phyloP scores from a whole-genome alignment of 2,113 vertebrate species.

The Vimba vimba region DNA sequence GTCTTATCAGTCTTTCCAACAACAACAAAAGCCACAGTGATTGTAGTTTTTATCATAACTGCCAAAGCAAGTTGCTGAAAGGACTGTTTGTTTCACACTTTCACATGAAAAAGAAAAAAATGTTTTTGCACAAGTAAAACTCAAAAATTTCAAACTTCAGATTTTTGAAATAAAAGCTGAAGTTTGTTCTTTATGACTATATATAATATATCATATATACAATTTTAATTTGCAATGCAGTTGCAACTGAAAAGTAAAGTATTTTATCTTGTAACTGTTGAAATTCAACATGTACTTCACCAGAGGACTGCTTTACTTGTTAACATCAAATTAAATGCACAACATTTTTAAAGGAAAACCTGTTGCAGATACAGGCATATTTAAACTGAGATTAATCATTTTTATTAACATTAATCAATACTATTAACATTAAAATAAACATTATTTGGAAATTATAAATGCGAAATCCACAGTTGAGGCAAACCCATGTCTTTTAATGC shows the following conservation, averaged over 20 bases:
- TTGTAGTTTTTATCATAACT: neutral
- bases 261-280: neutral
- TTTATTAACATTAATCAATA: too few species aligned
- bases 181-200: neutral
- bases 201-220: neutral
- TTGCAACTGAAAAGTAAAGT: neutral
- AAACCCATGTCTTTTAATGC: neutral
- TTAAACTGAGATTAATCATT: neutral
- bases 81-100: neutral
- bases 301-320: neutral
- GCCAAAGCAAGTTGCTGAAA: neutral
- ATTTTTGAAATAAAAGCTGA: neutral
- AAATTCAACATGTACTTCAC: neutral
- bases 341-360: neutral
- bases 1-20: neutral
- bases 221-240: neutral
- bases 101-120: neutral
- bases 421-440: neutral
- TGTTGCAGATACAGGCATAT: too few species aligned
- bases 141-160: neutral
- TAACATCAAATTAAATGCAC: neutral
- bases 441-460: neutral
- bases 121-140: neutral
- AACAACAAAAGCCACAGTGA: neutral
- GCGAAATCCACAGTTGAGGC: neutral